Conservation (phyloP, 2,113 vertebrate species). For the Columba livia region DNA sequence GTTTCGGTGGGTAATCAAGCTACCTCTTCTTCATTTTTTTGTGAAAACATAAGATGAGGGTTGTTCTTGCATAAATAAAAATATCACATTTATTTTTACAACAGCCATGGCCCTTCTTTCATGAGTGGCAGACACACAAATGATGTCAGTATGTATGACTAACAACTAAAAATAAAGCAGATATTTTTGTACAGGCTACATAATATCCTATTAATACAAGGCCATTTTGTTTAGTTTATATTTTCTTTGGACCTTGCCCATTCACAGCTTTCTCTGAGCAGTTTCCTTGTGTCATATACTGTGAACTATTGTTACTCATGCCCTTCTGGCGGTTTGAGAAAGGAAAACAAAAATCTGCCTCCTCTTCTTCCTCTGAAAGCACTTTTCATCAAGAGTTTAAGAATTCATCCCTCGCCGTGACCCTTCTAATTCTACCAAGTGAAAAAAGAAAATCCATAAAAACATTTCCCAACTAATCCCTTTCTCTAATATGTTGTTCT, state of each 20-base stretch:
- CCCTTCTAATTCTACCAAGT: slow-evolving; percentile 34
- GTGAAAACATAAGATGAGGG: background rate
- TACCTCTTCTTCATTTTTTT: background rate
- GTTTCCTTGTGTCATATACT: background rate
- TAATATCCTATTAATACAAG: slow-evolving; percentile 36
- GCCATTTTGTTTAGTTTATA: slow-evolving; percentile 14
- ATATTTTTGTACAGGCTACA: slow-evolving; percentile 23
- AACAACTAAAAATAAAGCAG: slow-evolving; percentile 55
- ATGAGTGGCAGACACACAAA: slow-evolving; percentile 65
- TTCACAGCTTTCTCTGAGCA: slow-evolving; percentile 42
- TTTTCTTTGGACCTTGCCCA: slow-evolving; percentile 25
- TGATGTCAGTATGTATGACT: slow-evolving; percentile 69
- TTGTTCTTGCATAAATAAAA: background rate
- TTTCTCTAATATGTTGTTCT: slow-evolving; percentile 9
- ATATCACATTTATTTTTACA: slow-evolving; percentile 46
- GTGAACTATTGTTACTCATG: background rate
- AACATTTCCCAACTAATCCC: slow-evolving; percentile 36
- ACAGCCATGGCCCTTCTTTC: slow-evolving; percentile 20
- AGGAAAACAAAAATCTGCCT: background rate
- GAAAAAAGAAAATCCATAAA: slow-evolving; percentile 49
- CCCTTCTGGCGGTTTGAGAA: background rate
- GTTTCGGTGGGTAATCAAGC: background rate
- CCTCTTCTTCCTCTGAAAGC: background rate
- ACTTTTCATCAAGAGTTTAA: background rate
- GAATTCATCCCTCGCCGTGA: background rate